These are phyloP conservation scores for Argentina silus DNA, from an alignment of 2,797 vertebrate genomes.

Conservation along the genomic window DNA sequence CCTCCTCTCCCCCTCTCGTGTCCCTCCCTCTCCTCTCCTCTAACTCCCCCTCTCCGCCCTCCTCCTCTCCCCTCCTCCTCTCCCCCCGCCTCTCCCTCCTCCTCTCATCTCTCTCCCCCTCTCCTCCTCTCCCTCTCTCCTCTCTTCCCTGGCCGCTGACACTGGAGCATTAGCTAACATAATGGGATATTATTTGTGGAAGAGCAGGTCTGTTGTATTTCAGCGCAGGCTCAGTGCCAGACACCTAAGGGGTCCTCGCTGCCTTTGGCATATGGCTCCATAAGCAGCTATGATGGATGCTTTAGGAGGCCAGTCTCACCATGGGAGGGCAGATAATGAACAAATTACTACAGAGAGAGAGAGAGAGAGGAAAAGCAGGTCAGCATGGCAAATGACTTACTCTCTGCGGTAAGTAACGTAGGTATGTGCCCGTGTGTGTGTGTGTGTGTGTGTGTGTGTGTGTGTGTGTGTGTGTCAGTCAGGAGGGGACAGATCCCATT, in stretches of 20 bases:
- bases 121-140: background rate
- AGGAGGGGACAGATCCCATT: no score
- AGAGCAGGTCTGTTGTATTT: conserved; percentile 60
- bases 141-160: conserved; percentile 1
- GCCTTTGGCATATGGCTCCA: conserved; percentile 68
- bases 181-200: conserved; percentile 73
- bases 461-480: conserved; percentile 8
- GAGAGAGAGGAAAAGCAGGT: background rate
- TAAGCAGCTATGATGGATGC: conserved; percentile 67
- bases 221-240: conserved; percentile 68
- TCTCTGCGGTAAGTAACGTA: no score
- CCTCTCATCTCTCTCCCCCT: background rate
- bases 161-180: conserved; percentile 74
- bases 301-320: conserved; percentile 51
- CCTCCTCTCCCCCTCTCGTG: no score
- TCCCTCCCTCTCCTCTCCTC: conserved; percentile 56
- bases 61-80: conserved; percentile 42
- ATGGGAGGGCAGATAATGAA: conserved; percentile 20
- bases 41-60: conserved; percentile 19
- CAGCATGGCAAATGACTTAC: background rate
- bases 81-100: background rate
- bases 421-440: background rate
- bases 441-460: conserved; percentile 1
- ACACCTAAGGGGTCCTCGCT: conserved; percentile 65
- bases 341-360: conserved; percentile 14